Base-by-base conservation (phyloP, 2,113 vertebrate species). In the Typhlomys cinereus region DNA sequence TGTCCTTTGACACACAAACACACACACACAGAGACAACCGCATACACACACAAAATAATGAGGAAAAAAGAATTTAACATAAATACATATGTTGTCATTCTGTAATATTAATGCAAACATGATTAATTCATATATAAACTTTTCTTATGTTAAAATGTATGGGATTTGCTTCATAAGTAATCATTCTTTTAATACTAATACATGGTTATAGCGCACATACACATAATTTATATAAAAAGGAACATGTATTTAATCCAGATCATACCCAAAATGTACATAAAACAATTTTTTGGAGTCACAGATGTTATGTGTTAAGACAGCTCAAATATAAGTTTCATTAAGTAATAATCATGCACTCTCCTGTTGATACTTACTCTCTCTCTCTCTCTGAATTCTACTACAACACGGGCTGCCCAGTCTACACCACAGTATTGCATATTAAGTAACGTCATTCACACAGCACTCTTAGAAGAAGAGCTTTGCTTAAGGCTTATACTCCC, bases 91-190 rank as follows among this genome's bases (percentile, higher is more conserved):
- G n/a, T n/a, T n/a, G n/a, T n/a, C n/a, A n/a, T n/a, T n/a, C n/a
- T n/a, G n/a, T n/a, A n/a, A 80, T n/a, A 84, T 90, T 86, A 70
- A 62, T 31, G 39, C 36, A 41, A 79, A 36, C 3, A 50, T 88
- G 23, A 44, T 64, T 74, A 18, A 21, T 62, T 34, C 21, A 54
- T 46, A 79, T 41, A 12, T 41, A 59, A 50, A n/a, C 62, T 88
- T 81, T 90, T 86, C 59, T 69, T 69, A 75, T 36, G n/a, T 62
- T 61, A 54, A 81, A 54, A 20, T 57, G 3, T 75, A 76, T 2
- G 84, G 41, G n/a, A 62, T 13, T 94, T 90, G 23, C 21, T 48
- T 88, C 7, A 10, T 88, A 20, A 96, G 57, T 87, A 83, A 71
- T 31, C 39, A 76, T 66, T 62, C 39, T 61, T 85, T 81, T 27